Percentiles rank a stretch among this genome's conserved stretches.
These are phyloP conservation scores for Apogon talboti DNA, from an alignment of 2,797 vertebrate genomes.

Conservation along the genomic window DNA sequence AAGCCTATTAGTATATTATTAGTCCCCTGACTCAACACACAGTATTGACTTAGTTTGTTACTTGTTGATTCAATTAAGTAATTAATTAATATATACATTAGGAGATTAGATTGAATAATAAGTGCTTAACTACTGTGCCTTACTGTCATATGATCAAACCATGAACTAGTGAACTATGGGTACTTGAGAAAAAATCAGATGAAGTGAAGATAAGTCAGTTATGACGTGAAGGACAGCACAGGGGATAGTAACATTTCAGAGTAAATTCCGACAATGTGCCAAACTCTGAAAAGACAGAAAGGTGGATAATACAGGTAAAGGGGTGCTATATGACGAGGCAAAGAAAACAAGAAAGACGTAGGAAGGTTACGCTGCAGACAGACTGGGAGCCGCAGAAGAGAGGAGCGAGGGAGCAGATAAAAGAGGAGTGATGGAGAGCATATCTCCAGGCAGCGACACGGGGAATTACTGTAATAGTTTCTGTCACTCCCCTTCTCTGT, in stretches of 20 bases:
- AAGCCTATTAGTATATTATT: too few species aligned
- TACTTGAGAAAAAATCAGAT: slow-evolving; percentile 6
- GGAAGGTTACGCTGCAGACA: slow-evolving; percentile 44
- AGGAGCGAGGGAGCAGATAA: slow-evolving; percentile 69
- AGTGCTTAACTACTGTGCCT: slow-evolving; percentile 11
- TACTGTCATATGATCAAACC: slow-evolving; percentile 18
- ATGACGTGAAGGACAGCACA: slow-evolving; percentile 36
- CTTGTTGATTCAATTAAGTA: slow-evolving; percentile 4
- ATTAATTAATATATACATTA: slow-evolving; percentile 2
- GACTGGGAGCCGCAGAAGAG: slow-evolving; percentile 42
- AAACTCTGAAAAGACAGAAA: slow-evolving; percentile 11
- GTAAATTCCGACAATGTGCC: slow-evolving; percentile 31
- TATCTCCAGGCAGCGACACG: slow-evolving; percentile 70
- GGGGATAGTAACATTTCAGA: slow-evolving; percentile 22
- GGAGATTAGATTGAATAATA: background rate
- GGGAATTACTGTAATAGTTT: slow-evolving; percentile 79
- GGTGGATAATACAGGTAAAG: slow-evolving; percentile 42
- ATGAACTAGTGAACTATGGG: slow-evolving; percentile 8
- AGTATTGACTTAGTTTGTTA: background rate
- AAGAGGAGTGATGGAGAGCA: slow-evolving; percentile 74
- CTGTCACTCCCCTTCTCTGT: slow-evolving; percentile 69
- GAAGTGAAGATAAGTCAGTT: slow-evolving; percentile 12
- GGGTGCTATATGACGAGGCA: slow-evolving; percentile 27
- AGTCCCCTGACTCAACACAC: slow-evolving; percentile 3
- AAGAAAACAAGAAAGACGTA: slow-evolving; percentile 53